Evolutionary conservation across 2,113 vertebrate genomes (phyloP).

Genomic region (Microtus ochrogaster): DNA sequence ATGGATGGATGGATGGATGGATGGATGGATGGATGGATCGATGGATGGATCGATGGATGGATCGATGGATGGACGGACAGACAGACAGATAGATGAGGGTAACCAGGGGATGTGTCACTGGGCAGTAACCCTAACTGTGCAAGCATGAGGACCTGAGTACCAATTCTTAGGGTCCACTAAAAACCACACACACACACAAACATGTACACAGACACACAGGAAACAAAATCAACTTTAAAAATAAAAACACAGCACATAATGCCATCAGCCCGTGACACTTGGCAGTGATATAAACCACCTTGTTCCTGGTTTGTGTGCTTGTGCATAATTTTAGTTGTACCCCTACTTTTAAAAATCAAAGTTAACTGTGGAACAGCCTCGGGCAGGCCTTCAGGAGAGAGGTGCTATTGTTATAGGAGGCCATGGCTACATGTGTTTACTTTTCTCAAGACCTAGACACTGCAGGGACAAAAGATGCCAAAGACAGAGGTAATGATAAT

Average conservation of each 20-base stretch:
- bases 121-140: neutral
- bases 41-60: neutral
- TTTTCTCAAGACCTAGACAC: neutral
- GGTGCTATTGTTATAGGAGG: neutral
- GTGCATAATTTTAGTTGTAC: neutral
- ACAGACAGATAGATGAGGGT: neutral
- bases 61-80: too few species aligned
- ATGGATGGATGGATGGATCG: neutral
- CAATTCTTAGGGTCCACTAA: neutral
- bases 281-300: too few species aligned
- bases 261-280: neutral
- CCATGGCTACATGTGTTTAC: neutral
- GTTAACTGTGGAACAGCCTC: neutral
- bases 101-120: neutral
- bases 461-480: neutral
- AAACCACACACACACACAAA: neutral
- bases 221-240: neutral
- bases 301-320: neutral
- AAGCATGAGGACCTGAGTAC: neutral
- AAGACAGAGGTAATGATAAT: too few species aligned
- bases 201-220: neutral
- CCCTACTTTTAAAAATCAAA: neutral
- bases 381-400: neutral
- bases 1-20: neutral
- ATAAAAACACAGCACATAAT: neutral